phyloP scores from a whole-genome alignment of 2,797 vertebrate species.

The Gadopsis marmoratus region DNA sequence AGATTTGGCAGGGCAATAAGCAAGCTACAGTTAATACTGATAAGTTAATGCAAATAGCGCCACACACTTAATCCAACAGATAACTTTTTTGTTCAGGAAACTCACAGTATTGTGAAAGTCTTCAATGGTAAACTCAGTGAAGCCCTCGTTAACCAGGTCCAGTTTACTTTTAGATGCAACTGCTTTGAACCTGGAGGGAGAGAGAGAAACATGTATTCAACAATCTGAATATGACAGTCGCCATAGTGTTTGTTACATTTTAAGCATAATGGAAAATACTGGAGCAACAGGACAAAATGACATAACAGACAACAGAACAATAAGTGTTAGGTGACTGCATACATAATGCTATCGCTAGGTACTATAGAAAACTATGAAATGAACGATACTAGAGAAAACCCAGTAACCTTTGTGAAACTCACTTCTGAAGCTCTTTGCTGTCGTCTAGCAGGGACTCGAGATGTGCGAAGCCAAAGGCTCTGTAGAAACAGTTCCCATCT shows the following conservation, averaged over 20 bases:
- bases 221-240: background rate
- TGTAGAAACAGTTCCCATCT: constrained; percentile 96
- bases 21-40: background rate
- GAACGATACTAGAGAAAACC: background rate
- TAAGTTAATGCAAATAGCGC: background rate
- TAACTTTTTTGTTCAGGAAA: constrained; percentile 15
- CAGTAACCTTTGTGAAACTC: constrained; percentile 17
- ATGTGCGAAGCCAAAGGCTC: constrained; percentile 93
- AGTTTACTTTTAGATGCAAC: constrained; percentile 94
- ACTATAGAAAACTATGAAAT: too few species aligned
- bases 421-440: constrained; percentile 92
- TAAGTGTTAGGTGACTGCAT: background rate
- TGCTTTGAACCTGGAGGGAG: constrained; percentile 90
- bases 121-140: constrained; percentile 96
- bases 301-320: background rate
- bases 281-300: background rate
- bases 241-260: background rate
- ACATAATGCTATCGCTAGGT: background rate
- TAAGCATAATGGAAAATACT: background rate
- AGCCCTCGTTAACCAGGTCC: constrained; percentile 93
- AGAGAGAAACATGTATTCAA: constrained; percentile 14
- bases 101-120: constrained; percentile 96
- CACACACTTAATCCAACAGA: background rate
- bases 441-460: constrained; percentile 93
- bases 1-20: constrained; percentile 12